These are phyloP conservation scores for Bubo blakistoni DNA, from an alignment of 2,113 vertebrate species.

Conservation along the genomic window DNA sequence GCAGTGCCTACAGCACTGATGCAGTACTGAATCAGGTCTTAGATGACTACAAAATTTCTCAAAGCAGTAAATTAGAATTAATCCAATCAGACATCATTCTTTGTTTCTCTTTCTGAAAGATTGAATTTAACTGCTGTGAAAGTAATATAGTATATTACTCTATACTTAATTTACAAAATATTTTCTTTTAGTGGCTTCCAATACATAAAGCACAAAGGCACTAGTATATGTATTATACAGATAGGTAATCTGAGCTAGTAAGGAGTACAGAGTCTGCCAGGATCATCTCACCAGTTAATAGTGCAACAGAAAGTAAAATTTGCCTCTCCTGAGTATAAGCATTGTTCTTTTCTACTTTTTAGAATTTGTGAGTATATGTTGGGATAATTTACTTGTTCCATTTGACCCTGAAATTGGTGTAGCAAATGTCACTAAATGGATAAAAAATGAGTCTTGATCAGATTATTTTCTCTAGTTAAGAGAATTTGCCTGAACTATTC, in stretches of 20 bases:
- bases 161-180: not conserved
- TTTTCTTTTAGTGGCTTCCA: not conserved
- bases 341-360: not conserved
- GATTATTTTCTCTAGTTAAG: not conserved
- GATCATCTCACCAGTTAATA: not conserved
- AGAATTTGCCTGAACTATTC: not conserved
- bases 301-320: not conserved
- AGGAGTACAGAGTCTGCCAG: not conserved
- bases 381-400: not conserved
- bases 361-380: not conserved
- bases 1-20: not conserved
- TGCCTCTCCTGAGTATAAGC: not conserved
- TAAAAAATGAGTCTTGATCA: not conserved
- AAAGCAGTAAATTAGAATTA: not conserved
- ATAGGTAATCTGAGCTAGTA: not conserved
- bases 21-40: not conserved
- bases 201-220: not conserved
- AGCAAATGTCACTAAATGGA: not conserved
- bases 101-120: not conserved
- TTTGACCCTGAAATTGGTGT: not conserved
- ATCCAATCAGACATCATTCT: not conserved
- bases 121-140: not conserved
- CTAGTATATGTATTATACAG: not conserved
- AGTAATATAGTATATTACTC: not conserved
- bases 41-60: not conserved